A percentile compares a stretch with the other conserved stretches of the same genome.
These are phyloP conservation scores for Mus spretus DNA, from an alignment of 2,797 vertebrate genomes.

Conservation along the genomic window DNA sequence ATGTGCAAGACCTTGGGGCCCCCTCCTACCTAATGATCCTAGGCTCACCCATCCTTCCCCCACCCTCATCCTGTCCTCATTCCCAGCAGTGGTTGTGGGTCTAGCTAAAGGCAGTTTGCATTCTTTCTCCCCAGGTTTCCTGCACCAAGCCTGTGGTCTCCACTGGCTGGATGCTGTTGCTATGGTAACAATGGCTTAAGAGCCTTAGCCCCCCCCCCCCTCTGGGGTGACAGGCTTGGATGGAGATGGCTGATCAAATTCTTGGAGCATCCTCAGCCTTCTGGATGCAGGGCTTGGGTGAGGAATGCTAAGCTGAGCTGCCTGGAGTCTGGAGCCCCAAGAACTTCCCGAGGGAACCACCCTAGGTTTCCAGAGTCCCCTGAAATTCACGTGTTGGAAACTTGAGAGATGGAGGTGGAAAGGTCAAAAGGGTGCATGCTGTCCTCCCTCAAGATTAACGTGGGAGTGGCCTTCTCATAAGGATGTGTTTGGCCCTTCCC, in stretches of 20 bases:
- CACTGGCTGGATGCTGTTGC: conserved; percentile 84
- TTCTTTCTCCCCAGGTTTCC: conserved; percentile 61
- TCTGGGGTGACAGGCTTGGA: conserved; percentile 58
- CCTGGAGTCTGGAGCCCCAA: background rate
- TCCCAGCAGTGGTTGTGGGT: background rate
- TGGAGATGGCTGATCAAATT: conserved; percentile 67
- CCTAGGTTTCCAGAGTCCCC: background rate
- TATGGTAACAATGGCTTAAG: conserved; percentile 75
- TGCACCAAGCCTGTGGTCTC: conserved; percentile 76
- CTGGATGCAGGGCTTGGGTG: background rate
- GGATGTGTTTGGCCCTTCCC: background rate
- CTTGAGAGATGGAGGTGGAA: background rate
- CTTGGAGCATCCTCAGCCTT: background rate
- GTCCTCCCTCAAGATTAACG: background rate
- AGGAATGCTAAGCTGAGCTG: background rate
- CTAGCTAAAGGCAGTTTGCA: conserved; percentile 60
- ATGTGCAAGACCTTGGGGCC: background rate
- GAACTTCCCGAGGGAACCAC: background rate
- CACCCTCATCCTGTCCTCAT: background rate
- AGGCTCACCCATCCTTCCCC: background rate
- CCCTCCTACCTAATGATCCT: background rate
- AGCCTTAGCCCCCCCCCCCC: background rate
- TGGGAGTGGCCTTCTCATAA: background rate
- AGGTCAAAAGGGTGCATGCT: background rate
- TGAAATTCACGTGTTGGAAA: background rate